Conservation (phyloP, 2,888 invertebrate species). For the Tortrix viridana region DNA sequence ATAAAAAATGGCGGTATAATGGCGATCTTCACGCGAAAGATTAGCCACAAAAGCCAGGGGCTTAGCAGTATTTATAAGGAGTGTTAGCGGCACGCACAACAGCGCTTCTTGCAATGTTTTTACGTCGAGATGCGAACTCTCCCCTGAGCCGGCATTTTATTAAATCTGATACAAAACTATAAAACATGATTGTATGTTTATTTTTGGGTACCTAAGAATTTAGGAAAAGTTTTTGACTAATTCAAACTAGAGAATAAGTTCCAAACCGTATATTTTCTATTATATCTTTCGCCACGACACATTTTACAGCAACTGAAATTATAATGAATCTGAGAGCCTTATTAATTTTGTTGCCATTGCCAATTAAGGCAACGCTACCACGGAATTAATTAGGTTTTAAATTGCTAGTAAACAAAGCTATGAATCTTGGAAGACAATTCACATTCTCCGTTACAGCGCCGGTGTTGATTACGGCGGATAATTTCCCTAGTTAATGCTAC, state of each 20-base stretch:
- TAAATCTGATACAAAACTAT: too few species aligned
- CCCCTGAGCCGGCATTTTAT: background rate
- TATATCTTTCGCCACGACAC: background rate
- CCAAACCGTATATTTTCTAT: too few species aligned
- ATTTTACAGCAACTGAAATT: constrained; percentile 16
- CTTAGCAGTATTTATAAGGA: constrained; percentile 83
- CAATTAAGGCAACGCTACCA: constrained; percentile 26
- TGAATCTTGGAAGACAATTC: constrained; percentile 20
- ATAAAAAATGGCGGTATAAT: constrained; percentile 82
- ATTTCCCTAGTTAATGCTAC: constrained; percentile 47
- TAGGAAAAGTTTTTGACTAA: too few species aligned
- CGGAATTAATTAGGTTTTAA: constrained; percentile 32
- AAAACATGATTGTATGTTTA: too few species aligned
- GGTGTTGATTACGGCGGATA: constrained; percentile 45
- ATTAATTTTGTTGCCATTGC: constrained; percentile 23
- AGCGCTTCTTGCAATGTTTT: constrained; percentile 48
- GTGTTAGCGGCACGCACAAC: constrained; percentile 74
- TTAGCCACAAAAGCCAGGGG: constrained; percentile 81
- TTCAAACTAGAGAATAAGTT: too few species aligned
- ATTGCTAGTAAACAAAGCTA: constrained; percentile 28
- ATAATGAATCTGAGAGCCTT: constrained; percentile 21
- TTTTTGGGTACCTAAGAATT: too few species aligned
- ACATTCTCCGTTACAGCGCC: constrained; percentile 25
- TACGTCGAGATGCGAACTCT: constrained; percentile 8
- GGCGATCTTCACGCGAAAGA: constrained; percentile 82